These are phyloP conservation scores for Minunthozetes semirufus DNA, from an alignment of 2,888 invertebrate genomes.

Conservation along the genomic window DNA sequence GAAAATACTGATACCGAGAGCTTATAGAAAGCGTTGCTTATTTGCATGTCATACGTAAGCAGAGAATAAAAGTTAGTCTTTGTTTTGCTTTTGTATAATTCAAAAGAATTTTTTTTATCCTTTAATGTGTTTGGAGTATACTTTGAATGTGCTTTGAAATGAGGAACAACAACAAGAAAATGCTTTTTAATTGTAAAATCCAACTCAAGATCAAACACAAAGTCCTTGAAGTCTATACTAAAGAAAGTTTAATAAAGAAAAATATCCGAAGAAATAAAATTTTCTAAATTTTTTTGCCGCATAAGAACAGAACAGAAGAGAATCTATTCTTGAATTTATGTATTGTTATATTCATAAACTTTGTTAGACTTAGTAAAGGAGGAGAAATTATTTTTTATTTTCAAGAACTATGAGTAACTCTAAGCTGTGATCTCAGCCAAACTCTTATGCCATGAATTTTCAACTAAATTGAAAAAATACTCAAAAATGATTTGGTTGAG, in stretches of 20 bases:
- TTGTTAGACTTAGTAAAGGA: slow-evolving; percentile 12
- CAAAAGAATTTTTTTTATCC: background rate
- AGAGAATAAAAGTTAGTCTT: slow-evolving; percentile 9
- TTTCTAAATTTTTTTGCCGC: background rate
- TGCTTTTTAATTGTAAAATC: slow-evolving; percentile 27
- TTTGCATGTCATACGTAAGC: slow-evolving; percentile 28
- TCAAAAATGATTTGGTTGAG: slow-evolving; percentile 8
- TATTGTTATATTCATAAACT: background rate
- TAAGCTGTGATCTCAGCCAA: background rate
- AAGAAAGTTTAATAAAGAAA: slow-evolving; percentile 21
- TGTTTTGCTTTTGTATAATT: slow-evolving; percentile 23
- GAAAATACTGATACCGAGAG: slow-evolving; percentile 11
- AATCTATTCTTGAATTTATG: background rate
- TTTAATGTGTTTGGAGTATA: slow-evolving; percentile 16
- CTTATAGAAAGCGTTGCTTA: background rate
- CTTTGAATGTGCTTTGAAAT: slow-evolving; percentile 4
- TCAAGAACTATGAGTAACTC: background rate
- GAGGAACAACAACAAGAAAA: slow-evolving; percentile 15
- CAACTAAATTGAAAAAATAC: slow-evolving; percentile 18
- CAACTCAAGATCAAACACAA: slow-evolving; percentile 26
- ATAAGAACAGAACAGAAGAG: background rate
- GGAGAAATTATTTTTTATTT: slow-evolving; percentile 11
- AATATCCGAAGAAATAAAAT: background rate
- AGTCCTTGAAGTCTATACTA: slow-evolving; percentile 23
- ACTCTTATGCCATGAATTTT: slow-evolving; percentile 18